These are phyloP conservation scores for Schrankia costaestrigalis DNA, from an alignment of 2,888 invertebrate species.

Conservation along the genomic window DNA sequence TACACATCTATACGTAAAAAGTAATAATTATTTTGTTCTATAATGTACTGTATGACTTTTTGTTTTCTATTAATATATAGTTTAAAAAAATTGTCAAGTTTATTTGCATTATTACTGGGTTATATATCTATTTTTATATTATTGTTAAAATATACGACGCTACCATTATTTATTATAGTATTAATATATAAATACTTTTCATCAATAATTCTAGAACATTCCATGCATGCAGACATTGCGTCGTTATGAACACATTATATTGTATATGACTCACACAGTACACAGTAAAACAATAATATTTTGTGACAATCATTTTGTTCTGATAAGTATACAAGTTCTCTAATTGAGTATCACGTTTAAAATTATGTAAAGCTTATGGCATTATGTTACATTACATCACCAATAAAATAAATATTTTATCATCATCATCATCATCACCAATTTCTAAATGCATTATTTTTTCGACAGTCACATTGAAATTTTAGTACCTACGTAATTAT, in stretches of 20 bases:
- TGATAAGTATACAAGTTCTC: constrained; percentile 48
- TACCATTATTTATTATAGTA: too few species aligned
- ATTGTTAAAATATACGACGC: too few species aligned
- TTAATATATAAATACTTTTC: too few species aligned
- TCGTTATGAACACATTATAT: constrained; percentile 12
- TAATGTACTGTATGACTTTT: constrained; percentile 47
- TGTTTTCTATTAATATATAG: background rate
- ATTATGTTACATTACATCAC: constrained; percentile 42
- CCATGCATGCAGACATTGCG: background rate
- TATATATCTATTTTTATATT: too few species aligned
- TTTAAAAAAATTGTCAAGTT: too few species aligned
- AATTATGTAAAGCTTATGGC: constrained; percentile 69
- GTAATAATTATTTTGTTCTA: constrained; percentile 37
- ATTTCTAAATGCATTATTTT: constrained; percentile 72
- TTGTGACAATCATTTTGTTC: constrained; percentile 70
- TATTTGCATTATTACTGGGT: too few species aligned
- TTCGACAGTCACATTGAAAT: constrained; percentile 59
- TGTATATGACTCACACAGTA: constrained; percentile 43
- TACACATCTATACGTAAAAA: constrained; percentile 63
- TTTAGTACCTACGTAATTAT: constrained; percentile 23
- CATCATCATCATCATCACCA: constrained; percentile 56
- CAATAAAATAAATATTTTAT: constrained; percentile 56
- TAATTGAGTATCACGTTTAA: constrained; percentile 70
- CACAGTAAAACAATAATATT: constrained; percentile 37
- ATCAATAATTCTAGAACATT: too few species aligned